Evolutionary conservation across 2,888 invertebrate species (phyloP), one percentile per base, ranked within the genome.

Genomic region (Cheiracanthium punctorium): DNA sequence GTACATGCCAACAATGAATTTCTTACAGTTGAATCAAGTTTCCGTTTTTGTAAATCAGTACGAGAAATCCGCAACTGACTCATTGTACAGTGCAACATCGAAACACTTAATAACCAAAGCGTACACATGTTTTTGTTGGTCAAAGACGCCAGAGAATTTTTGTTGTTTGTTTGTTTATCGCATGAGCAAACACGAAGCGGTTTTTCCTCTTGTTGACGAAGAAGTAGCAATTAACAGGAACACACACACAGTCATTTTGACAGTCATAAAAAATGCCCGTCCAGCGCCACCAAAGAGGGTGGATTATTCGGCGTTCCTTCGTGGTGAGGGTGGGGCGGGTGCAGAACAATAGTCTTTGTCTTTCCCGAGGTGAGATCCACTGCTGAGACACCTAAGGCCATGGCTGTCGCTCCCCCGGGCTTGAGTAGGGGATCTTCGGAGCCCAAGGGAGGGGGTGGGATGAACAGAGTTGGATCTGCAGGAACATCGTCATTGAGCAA

Each of bases 261-360:
- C 32, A 87, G 81, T 87, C 81, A 87, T 87, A 87, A 81, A 87
- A 87, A 87, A 24, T 87, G 87, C n/a, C 87, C 87, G 41, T 87
- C 87, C 32, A 87, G 64, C 0, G 86, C 80, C 17, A 87, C 87
- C 64, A 79, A 48, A 10, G 77, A 81, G 0, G 87, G 72, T 0
- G 86, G 72, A n/a, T 75, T 80, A 29, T 75, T 75, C 30, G 70
- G 32, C 14, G 70, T 74, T 29, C 71, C 72, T 20, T 82, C 82
- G 20, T 75, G 70, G 24, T 77, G 84, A 48, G 52, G 8, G 41
- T 80, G 85, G 17, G 85, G 85, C 0, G 86, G 75, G 52, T 86
- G 86, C 17, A 87, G 43, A 24, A 87, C 87, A 72, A 87, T 81
- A 37, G 87, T 87, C 43, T 87, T 87, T 72, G 87, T 80, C 29